Percentiles rank a stretch among this genome's conserved stretches.
Evolutionary conservation across 2,888 invertebrate genomes (phyloP).

Genomic region (Ptychoptera contaminata): DNA sequence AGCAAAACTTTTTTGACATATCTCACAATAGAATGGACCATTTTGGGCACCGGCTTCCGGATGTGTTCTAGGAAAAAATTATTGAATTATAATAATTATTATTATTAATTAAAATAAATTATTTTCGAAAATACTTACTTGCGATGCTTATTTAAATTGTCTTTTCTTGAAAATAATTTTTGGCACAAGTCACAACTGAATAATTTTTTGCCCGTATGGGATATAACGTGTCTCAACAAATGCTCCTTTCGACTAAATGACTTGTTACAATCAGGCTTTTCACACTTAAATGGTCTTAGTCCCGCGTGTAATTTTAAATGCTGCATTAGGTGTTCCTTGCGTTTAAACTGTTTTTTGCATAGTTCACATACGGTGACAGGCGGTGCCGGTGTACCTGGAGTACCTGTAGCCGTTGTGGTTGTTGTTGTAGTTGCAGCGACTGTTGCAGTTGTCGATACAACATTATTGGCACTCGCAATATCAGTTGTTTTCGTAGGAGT

Average conservation of each 20-base stretch:
- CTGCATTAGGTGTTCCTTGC: slow-evolving; percentile 52
- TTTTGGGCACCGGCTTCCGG: slow-evolving; percentile 9
- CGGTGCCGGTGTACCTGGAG: slow-evolving; percentile 1
- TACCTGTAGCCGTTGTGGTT: not conserved
- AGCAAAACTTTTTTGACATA: slow-evolving; percentile 48
- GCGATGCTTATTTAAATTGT: slow-evolving; percentile 30
- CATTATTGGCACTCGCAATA: not conserved
- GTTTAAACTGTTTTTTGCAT: slow-evolving; percentile 47
- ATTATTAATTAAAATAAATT: slow-evolving; percentile 1
- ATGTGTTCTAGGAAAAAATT: slow-evolving; percentile 20
- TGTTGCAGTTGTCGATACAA: not conserved
- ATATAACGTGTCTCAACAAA: slow-evolving; percentile 45
- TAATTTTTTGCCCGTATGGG: slow-evolving; percentile 51
- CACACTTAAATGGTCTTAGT: slow-evolving; percentile 47
- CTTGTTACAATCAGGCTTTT: slow-evolving; percentile 40
- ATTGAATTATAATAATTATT: not conserved
- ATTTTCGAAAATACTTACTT: slow-evolving; percentile 16
- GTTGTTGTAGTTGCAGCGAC: not conserved
- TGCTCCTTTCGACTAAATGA: slow-evolving; percentile 55
- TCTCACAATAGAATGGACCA: slow-evolving; percentile 32
- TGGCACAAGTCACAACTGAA: slow-evolving; percentile 45
- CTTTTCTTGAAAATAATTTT: slow-evolving; percentile 35
- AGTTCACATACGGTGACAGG: slow-evolving; percentile 34
- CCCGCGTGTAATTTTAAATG: slow-evolving; percentile 51
- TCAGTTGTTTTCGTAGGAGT: slow-evolving; percentile 5